Conservation (phyloP, 1,140 invertebrate genomes). For the Conopomorpha cramerella region DNA sequence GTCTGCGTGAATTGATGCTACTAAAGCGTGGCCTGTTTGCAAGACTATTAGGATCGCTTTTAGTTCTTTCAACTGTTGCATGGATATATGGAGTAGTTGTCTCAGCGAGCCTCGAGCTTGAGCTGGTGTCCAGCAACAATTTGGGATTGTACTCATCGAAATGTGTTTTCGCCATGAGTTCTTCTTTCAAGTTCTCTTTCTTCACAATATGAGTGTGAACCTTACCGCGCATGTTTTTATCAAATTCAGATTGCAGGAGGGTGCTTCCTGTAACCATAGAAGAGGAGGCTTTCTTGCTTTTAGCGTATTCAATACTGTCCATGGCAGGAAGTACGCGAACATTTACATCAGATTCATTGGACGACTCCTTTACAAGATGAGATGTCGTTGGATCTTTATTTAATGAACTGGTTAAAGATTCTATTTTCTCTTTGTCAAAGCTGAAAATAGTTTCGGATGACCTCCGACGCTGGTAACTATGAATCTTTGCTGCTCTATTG, state of each 20-base stretch:
- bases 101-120: constrained; percentile 52
- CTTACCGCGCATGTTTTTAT: constrained; percentile 61
- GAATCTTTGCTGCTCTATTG: constrained; percentile 43
- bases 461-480: constrained; percentile 48
- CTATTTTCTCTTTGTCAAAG: constrained; percentile 72
- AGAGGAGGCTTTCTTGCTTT: constrained; percentile 49
- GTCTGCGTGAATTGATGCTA: constrained; percentile 68
- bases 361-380: constrained; percentile 55
- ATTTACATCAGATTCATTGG: constrained; percentile 61
- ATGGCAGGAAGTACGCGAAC: constrained; percentile 55
- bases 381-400: constrained; percentile 39
- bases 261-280: constrained; percentile 28
- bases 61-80: constrained; percentile 78
- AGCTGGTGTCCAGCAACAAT: constrained; percentile 54
- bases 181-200: constrained; percentile 64
- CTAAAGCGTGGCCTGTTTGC: constrained; percentile 71
- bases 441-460: constrained; percentile 70
- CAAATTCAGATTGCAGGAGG: constrained; percentile 63
- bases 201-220: constrained; percentile 55
- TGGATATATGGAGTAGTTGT: constrained; percentile 61
- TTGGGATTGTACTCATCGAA: constrained; percentile 68
- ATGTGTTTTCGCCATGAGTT: constrained; percentile 66
- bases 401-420: constrained; percentile 65
- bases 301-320: constrained; percentile 62
- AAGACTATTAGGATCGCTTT: constrained; percentile 80